Base-by-base conservation (phyloP, 2,888 invertebrate genomes). In the Cyclophora punctaria region DNA sequence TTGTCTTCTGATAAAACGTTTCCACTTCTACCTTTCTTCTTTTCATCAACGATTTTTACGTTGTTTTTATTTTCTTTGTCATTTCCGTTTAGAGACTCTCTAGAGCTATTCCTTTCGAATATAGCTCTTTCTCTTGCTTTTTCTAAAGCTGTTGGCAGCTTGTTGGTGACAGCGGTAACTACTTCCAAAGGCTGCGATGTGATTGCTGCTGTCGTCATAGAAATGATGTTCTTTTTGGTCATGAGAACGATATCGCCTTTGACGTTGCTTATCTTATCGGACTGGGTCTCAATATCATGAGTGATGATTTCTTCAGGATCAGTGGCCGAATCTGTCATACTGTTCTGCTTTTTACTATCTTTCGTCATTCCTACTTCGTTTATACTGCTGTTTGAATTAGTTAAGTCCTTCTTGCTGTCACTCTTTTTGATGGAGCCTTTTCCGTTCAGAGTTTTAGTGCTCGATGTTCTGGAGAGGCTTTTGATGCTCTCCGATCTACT, bases 121-220 rank as follows among this genome's bases (percentile, higher is more conserved):
- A 86, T 83, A 45, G 79, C 83, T 45, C 84, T 88, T 63, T 89
- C 89, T 69, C 88, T 78, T 0, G 89, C 89, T 48, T 88, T 89
- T 68, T 89, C 89, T 46, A 89, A 75, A 46, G 83, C 78, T 40
- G 79, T 67, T 40, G 89, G 88, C 47, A 90, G 60, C 65, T 90
- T 90, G 59, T 90, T 90, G 3, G 90, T 90, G 4, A 90, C 89
- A 41, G 87, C 89, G 42, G 90, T 83, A 3, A 90, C 90, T 6
- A 90, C 82, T 71, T 90, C 88, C 53, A 90, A 71, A 2, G 90
- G 90, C 54, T 90, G 90, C 4, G 90, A 83, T 48, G 90, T 89
- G 48, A 90, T 90, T 4, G 90, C 90, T 33, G 90, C 90, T 3
- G 90, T 90, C 7, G 90, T 90, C 90, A 90, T 90, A 20, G 90